Evolutionary conservation across 2,113 vertebrate species (phyloP), one percentile per base, ranked within the genome.

Genomic region (Mesoclemmys tuberculata): DNA sequence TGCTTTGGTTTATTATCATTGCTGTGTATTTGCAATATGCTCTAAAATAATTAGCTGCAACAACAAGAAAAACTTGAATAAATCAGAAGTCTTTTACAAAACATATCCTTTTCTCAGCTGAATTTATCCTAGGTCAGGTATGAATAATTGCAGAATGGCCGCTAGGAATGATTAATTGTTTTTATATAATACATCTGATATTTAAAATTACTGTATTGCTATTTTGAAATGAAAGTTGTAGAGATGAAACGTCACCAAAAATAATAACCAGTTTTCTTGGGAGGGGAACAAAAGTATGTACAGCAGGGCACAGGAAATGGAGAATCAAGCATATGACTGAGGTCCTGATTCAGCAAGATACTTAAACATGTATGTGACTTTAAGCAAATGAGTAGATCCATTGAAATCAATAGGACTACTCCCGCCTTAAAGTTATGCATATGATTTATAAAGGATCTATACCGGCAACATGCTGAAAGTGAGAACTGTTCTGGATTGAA

Each of bases 31-130:
- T 80, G 35, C 74, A 90, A 85, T 92, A 44, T 91, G 90, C 51
- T 87, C 80, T 94, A 94, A 97, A 94, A 95, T 96, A 95, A 97
- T 97, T 88, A 97, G 64, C 46, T 89, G 38, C 88, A 95, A 90
- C 16, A 88, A 85, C 88, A 97, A 93, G 5, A 93, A 88, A 94
- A 96, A 79, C 35, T 93, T 90, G 87, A 95, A 95, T 95, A 97
- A 96, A 91, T 94, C 88, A 93, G 90, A 92, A 5, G 46, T 95
- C 94, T 97, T 93, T 96, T 56, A 88, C 71, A 85, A 94, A 92
- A 54, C 46, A 84, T 96, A 84, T 46, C n/a, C 90, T 94, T 95
- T 90, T 94, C 88, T 55, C 92, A 97, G 85, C 80, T 81, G 90
- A 54, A 85, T 92, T 93, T 89, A 93, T 90, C 52, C 10, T 90